A percentile compares a stretch with the other conserved stretches of the same genome.
Evolutionary conservation across 2,113 vertebrate genomes (phyloP).

Genomic region (Prunella fulvescens): DNA sequence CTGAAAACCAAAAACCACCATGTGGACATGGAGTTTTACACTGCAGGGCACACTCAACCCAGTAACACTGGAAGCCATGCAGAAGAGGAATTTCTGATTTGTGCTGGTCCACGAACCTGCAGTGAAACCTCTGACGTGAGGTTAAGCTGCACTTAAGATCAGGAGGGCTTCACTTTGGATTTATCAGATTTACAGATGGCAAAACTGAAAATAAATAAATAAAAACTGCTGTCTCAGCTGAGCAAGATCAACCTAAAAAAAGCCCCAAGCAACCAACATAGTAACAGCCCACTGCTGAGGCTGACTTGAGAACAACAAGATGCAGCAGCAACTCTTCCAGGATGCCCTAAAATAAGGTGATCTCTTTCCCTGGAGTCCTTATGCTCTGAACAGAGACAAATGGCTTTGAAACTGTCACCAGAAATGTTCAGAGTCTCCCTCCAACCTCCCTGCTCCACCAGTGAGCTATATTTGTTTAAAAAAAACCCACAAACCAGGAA

Average conservation of each 20-base stretch:
- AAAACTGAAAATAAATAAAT: background rate
- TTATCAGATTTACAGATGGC: background rate
- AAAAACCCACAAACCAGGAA: background rate
- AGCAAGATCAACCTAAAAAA: background rate
- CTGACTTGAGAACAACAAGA: background rate
- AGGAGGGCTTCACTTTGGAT: background rate
- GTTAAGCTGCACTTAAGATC: background rate
- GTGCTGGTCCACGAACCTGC: background rate
- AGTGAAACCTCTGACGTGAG: background rate
- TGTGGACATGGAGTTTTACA: background rate
- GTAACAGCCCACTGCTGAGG: background rate
- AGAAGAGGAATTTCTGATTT: background rate
- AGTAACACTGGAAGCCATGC: background rate
- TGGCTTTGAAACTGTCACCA: background rate
- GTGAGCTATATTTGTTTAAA: background rate
- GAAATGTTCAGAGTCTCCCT: background rate
- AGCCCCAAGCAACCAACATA: background rate
- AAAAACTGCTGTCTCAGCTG: background rate
- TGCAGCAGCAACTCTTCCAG: background rate
- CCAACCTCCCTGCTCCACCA: background rate
- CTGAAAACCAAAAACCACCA: background rate
- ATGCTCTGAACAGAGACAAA: background rate
- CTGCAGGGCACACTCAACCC: background rate
- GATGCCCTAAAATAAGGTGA: background rate
- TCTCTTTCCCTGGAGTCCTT: background rate